A percentile compares a stretch with the other conserved stretches of the same genome.
Conservation (phyloP, 2,113 vertebrate species). For the Sardina pilchardus region DNA sequence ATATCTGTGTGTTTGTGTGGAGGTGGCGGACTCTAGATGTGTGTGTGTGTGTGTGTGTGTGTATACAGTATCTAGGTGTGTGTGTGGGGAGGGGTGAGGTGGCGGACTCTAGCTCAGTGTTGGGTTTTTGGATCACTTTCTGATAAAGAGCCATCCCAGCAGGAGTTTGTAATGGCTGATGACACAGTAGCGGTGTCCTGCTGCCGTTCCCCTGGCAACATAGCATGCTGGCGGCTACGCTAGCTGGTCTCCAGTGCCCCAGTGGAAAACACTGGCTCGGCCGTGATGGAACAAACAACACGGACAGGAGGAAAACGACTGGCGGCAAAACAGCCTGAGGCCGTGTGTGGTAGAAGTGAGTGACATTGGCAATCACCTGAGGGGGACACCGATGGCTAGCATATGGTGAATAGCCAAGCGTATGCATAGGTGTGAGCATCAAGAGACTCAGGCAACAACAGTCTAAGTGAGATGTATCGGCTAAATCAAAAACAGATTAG, state of each 20-base stretch:
- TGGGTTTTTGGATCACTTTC: slow-evolving; percentile 12
- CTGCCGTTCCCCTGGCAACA: background rate
- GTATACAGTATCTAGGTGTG: no score
- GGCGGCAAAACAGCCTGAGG: background rate
- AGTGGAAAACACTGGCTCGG: background rate
- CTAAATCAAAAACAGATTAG: background rate
- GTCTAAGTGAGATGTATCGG: background rate
- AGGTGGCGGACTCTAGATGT: no score
- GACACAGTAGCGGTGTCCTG: background rate
- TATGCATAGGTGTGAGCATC: background rate
- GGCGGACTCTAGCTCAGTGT: slow-evolving; percentile 1
- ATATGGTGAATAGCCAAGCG: background rate
- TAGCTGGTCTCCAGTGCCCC: background rate
- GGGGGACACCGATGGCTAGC: background rate
- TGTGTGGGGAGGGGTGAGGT: no score
- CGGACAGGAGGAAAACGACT: background rate
- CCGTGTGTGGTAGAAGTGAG: background rate
- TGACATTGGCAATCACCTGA: background rate
- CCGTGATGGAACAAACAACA: no score
- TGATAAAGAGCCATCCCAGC: background rate
- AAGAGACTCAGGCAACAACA: background rate
- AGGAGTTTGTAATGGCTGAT: background rate
- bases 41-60: no score
- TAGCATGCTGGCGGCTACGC: background rate
- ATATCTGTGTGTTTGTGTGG: no score